These are phyloP conservation scores for Melipona quadrifasciata DNA, from an alignment of 1,140 invertebrate species.

Conservation along the genomic window DNA sequence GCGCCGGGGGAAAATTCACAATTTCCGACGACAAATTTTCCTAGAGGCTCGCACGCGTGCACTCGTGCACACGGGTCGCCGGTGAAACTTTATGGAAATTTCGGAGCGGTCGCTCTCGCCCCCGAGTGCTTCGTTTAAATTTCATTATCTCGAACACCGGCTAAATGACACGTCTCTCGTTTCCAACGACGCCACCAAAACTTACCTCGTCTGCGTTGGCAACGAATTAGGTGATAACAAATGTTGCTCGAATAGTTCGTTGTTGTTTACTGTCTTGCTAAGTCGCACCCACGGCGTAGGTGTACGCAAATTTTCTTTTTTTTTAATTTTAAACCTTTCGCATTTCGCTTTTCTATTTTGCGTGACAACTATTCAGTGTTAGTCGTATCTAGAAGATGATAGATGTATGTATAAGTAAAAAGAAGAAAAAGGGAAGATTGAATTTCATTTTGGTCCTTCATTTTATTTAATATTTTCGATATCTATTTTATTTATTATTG, in stretches of 20 bases:
- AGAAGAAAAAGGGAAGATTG: no score
- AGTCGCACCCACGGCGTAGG: neutral
- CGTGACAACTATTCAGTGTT: neutral
- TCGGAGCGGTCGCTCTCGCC: neutral
- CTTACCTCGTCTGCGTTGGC: neutral
- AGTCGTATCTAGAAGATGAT: no score
- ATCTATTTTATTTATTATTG: no score
- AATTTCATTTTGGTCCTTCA: no score
- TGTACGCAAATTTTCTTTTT: neutral
- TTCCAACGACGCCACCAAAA: conserved; percentile 5
- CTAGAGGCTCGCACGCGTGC: neutral
- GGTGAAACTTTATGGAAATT: conserved; percentile 26
- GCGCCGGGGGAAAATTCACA: neutral
- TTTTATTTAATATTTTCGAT: no score
- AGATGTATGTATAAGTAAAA: no score
- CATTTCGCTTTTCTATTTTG: neutral
- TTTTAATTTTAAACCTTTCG: neutral
- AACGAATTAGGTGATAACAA: conserved; percentile 22
- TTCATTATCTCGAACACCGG: conserved; percentile 31
- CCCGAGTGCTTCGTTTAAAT: conserved; percentile 30
- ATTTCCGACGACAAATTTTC: neutral
- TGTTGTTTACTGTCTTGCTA: neutral
- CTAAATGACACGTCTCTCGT: conserved; percentile 26
- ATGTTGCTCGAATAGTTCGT: neutral
- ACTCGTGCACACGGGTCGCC: no score